Conservation (phyloP, 2,113 vertebrate species). For the Pollimyrus isidori region DNA sequence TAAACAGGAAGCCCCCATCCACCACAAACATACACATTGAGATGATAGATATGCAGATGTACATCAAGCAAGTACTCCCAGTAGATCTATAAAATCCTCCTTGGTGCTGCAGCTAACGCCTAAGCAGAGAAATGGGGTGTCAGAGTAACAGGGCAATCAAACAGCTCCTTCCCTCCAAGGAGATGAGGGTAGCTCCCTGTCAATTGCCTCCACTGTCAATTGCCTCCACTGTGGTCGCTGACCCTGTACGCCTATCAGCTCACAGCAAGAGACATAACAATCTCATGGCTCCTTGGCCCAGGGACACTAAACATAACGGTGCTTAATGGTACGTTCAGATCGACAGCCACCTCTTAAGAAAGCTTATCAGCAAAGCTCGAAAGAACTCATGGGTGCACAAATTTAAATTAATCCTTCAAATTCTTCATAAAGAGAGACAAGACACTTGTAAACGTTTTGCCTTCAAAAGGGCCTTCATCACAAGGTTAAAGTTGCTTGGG, state of each 20-base stretch:
- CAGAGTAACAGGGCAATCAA: not conserved
- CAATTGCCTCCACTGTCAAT: not conserved
- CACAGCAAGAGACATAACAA: not conserved
- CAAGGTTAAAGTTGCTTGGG: not conserved
- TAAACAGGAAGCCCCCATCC: constrained; percentile 29
- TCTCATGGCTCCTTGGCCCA: not conserved
- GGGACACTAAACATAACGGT: not conserved
- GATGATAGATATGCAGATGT: not conserved
- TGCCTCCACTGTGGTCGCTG: not conserved
- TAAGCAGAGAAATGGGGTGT: not conserved
- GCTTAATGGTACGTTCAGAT: not conserved
- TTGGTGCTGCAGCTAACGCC: not conserved
- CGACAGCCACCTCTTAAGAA: not conserved
- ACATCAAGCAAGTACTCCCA: not conserved
- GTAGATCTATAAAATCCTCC: not conserved
- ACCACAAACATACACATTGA: not conserved
- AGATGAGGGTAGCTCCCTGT: not conserved
- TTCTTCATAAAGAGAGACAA: not conserved
- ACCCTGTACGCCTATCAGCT: not conserved
- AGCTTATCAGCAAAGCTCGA: not conserved
- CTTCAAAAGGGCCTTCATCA: not conserved
- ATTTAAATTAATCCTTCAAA: not conserved
- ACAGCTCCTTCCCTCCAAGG: not conserved
- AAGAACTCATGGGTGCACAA: not conserved
- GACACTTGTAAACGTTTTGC: not conserved